Conservation (phyloP, 2,113 vertebrate species). For the Oreotrochilus melanogaster region DNA sequence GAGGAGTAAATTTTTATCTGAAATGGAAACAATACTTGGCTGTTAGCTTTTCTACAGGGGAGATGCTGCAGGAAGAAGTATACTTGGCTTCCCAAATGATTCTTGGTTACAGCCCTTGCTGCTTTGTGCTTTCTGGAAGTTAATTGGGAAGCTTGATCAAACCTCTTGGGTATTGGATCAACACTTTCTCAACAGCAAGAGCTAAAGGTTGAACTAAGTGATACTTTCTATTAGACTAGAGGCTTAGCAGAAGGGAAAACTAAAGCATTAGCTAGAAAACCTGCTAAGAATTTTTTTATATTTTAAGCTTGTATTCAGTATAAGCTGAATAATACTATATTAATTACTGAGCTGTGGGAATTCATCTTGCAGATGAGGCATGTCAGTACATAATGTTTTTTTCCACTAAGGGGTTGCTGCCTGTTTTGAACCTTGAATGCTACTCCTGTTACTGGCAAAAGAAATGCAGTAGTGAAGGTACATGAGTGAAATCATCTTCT, state of each 20-base stretch:
- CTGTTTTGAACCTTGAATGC: background rate
- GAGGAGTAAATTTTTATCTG: background rate
- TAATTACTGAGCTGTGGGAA: no score
- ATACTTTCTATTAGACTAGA: background rate
- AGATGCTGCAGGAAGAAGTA: background rate
- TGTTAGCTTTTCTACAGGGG: background rate
- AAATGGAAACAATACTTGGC: background rate
- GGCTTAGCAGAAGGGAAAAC: slow-evolving; percentile 5
- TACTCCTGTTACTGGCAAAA: background rate
- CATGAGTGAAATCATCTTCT: background rate
- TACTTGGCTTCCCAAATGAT: background rate
- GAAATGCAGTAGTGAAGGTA: background rate
- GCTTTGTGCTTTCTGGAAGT: background rate
- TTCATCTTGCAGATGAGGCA: background rate
- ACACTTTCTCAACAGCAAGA: background rate
- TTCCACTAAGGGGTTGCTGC: background rate
- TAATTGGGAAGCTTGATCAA: background rate
- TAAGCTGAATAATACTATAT: no score
- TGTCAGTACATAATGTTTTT: background rate
- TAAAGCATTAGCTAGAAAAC: background rate
- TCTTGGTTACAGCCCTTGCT: background rate
- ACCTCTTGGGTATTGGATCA: background rate
- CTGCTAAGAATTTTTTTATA: background rate
- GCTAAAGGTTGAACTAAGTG: background rate
- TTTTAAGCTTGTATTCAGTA: background rate